Conservation (phyloP, 1,140 invertebrate species). For the Drosophila ananassae region DNA sequence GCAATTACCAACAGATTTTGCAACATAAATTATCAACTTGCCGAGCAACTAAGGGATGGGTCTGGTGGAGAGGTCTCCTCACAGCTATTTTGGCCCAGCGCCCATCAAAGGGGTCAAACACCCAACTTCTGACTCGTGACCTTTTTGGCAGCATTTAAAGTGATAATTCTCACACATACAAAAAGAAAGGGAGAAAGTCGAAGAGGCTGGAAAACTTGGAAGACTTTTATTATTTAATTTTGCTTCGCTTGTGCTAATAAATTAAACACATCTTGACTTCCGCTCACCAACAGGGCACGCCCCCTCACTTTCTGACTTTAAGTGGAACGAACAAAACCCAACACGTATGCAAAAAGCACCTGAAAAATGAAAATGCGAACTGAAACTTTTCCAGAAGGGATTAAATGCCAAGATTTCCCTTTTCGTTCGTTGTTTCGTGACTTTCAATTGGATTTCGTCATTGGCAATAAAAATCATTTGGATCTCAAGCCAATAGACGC, state of each 20-base stretch:
- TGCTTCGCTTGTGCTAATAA: conserved; percentile 64
- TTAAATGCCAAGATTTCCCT: conserved; percentile 58
- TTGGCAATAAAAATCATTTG: conserved; percentile 74
- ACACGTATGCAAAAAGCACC: conserved; percentile 63
- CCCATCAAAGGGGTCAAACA: conserved; percentile 40
- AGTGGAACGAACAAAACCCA: conserved; percentile 47
- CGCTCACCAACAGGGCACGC: conserved; percentile 28
- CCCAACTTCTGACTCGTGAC: conserved; percentile 51
- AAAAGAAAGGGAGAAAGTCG: background rate
- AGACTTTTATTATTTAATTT: conserved; percentile 81
- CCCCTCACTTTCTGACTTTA: conserved; percentile 29
- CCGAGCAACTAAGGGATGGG: conserved; percentile 1
- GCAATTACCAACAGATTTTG: conserved; percentile 70
- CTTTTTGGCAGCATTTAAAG: conserved; percentile 80
- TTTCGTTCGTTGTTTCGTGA: conserved; percentile 40
- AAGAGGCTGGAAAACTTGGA: conserved; percentile 51
- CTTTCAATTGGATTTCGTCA: conserved; percentile 71
- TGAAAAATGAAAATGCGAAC: conserved; percentile 22
- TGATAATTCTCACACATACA: conserved; percentile 71
- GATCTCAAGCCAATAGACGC: conserved; percentile 58
- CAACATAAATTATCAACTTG: conserved; percentile 73
- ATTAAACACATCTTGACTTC: conserved; percentile 62
- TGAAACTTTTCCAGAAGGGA: conserved; percentile 57
- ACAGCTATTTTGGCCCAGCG: conserved; percentile 43
- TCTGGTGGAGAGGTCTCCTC: background rate